These are phyloP conservation scores for Geococcyx californianus DNA, from an alignment of 2,113 vertebrate genomes.

Conservation along the genomic window DNA sequence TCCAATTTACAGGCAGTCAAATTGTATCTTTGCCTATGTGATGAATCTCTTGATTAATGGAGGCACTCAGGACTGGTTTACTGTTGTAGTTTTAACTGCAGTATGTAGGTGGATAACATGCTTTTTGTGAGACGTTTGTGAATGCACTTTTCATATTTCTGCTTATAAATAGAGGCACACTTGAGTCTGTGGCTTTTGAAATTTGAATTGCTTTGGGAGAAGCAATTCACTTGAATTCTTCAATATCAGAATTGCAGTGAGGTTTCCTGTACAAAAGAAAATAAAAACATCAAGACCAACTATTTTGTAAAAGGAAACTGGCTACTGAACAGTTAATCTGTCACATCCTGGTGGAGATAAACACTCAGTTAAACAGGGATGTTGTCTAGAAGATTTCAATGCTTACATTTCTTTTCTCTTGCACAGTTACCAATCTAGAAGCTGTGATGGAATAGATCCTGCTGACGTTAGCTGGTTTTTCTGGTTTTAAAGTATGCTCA, in stretches of 20 bases:
- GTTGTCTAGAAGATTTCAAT: too few species aligned
- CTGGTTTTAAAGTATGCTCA: not conserved
- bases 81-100: not conserved
- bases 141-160: not conserved
- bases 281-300: not conserved
- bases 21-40: not conserved
- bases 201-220: too few species aligned
- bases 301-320: not conserved
- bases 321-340: not conserved
- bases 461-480: not conserved
- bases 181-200: not conserved
- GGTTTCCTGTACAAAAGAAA: not conserved
- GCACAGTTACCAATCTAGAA: not conserved
- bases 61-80: accelerated
- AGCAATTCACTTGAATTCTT: not conserved
- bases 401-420: not conserved
- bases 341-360: not conserved
- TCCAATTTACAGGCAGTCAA: not conserved
- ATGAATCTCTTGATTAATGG: not conserved
- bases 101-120: not conserved
- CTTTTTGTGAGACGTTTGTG: not conserved
- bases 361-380: not conserved
- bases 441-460: not conserved
- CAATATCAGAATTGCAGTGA: not conserved
- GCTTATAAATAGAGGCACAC: not conserved